A percentile compares a stretch with the other conserved stretches of the same genome.
Conservation (phyloP, 2,888 invertebrate species). For the Neoaliturus tenellus region DNA sequence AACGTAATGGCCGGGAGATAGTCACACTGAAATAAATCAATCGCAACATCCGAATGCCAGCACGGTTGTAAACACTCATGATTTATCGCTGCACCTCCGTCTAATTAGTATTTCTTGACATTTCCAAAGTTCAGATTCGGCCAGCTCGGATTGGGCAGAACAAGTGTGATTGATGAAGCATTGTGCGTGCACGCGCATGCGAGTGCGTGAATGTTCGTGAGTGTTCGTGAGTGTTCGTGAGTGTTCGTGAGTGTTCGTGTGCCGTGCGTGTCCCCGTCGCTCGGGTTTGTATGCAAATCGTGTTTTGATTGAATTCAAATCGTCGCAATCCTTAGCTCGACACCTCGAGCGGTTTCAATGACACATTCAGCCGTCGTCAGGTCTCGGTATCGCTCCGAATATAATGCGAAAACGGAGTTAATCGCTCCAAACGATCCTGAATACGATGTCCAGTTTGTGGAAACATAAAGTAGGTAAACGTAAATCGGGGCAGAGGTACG, state of each 20-base stretch:
- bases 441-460: too few relatives aligned
- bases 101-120: conserved; percentile 53
- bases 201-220: too few relatives aligned
- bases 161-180: conserved; percentile 46
- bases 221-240: not conserved
- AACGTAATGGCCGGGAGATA: too few relatives aligned
- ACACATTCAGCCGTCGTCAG: not conserved
- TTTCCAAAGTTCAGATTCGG: conserved; percentile 44
- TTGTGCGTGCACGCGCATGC: conserved; percentile 26
- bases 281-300: conserved; percentile 35
- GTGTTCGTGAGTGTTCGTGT: not conserved
- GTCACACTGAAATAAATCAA: conserved; percentile 6
- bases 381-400: too few relatives aligned
- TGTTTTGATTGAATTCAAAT: conserved; percentile 46
- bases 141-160: conserved; percentile 21
- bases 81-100: not conserved
- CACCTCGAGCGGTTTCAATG: conserved; percentile 6
- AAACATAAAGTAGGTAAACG: too few relatives aligned
- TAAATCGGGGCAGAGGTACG: too few relatives aligned
- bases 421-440: too few relatives aligned
- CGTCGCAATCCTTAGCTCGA: not conserved
- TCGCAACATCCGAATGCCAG: conserved; percentile 9
- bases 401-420: too few relatives aligned
- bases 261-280: not conserved
- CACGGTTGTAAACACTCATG: conserved; percentile 10